These are phyloP conservation scores for Dasypus novemcinctus DNA, from an alignment of 2,113 vertebrate genomes.

Conservation along the genomic window DNA sequence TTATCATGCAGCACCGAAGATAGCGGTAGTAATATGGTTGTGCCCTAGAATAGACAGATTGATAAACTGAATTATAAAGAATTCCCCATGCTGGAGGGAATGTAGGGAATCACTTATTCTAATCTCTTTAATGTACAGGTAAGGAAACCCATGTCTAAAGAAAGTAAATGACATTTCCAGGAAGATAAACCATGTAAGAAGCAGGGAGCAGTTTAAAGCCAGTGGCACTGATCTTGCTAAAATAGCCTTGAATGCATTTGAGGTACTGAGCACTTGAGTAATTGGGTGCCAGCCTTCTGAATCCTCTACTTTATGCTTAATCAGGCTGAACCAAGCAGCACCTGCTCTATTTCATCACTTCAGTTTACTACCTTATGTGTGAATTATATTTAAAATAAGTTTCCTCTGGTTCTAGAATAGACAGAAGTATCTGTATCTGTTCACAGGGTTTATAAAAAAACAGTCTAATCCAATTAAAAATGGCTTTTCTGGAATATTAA, in stretches of 20 bases:
- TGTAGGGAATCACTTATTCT: neutral
- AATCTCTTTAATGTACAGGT: neutral
- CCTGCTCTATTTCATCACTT: too few species aligned
- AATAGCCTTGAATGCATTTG: neutral
- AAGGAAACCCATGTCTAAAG: neutral
- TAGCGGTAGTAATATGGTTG: slow-evolving; percentile 58
- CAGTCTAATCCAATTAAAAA: neutral
- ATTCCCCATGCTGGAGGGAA: neutral
- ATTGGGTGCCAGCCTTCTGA: neutral
- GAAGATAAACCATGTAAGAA: neutral
- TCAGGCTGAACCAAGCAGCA: too few species aligned
- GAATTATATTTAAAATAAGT: too few species aligned
- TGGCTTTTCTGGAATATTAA: neutral
- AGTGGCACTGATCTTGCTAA: neutral
- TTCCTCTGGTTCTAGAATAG: too few species aligned
- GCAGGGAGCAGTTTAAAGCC: neutral
- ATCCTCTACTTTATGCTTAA: neutral
- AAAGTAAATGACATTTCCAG: neutral
- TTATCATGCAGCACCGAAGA: neutral
- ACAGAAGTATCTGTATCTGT: neutral
- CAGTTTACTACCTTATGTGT: too few species aligned
- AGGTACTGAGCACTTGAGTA: neutral
- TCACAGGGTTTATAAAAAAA: neutral
- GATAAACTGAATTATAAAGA: neutral
- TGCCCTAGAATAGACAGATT: slow-evolving; percentile 74